Conservation (phyloP, 2,797 vertebrate species). For the Pipistrellus kuhlii region DNA sequence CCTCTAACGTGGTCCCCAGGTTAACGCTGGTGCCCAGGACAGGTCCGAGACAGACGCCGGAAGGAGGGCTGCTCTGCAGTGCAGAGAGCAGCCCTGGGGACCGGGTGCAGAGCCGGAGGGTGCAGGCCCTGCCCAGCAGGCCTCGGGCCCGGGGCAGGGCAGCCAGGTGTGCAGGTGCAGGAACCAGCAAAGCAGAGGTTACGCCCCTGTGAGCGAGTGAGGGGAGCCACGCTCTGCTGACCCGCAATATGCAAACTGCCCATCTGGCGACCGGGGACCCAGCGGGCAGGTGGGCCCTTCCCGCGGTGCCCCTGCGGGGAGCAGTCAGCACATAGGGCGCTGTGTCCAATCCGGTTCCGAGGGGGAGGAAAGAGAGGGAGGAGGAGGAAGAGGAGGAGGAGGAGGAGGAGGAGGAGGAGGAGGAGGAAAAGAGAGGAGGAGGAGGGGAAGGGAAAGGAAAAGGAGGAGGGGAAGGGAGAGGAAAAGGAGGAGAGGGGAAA, state of each 20-base stretch:
- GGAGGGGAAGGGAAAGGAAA: no score
- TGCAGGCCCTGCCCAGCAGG: no score
- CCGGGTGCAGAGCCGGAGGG: fast-evolving
- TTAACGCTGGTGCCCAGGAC: neutral
- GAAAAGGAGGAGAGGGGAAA: no score
- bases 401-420: no score
- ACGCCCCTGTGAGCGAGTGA: neutral
- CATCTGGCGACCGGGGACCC: no score
- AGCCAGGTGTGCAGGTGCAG: neutral
- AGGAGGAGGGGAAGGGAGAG: no score
- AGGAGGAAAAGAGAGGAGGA: no score
- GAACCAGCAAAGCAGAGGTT: neutral
- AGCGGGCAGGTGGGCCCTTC: no score
- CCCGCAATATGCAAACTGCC: neutral
- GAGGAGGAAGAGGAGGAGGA: no score
- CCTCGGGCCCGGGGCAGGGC: neutral
- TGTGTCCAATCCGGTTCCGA: neutral
- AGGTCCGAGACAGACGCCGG: neutral
- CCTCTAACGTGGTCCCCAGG: neutral
- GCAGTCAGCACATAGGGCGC: neutral
- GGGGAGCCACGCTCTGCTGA: neutral
- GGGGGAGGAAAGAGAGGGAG: no score
- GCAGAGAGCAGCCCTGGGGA: neutral
- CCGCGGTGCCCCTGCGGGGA: no score
- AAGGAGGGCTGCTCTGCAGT: neutral